Evolutionary conservation across 2,797 vertebrate species (phyloP).

Genomic region (Notolepis coatsorum): DNA sequence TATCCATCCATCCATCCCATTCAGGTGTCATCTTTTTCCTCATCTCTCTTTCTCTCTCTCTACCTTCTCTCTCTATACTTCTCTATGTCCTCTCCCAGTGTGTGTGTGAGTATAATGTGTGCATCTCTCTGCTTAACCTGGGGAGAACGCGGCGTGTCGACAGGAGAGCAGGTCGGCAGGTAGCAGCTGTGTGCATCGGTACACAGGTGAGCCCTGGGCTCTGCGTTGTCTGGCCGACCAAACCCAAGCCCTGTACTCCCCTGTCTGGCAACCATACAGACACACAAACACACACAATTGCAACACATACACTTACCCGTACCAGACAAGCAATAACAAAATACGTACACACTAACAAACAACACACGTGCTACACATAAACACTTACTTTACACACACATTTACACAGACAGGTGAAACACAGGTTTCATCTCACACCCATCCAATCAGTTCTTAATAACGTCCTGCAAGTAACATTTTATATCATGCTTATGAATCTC

Average conservation of each 20-base stretch:
- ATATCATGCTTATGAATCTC: too few species aligned
- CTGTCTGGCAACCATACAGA: slow-evolving; percentile 52
- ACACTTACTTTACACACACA: background rate
- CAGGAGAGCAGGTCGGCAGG: slow-evolving; percentile 57
- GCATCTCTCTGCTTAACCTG: slow-evolving; percentile 5
- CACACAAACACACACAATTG: slow-evolving; percentile 18
- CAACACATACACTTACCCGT: background rate
- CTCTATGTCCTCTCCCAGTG: slow-evolving; percentile 20
- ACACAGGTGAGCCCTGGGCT: slow-evolving; percentile 81
- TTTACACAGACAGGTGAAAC: background rate
- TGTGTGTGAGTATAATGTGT: too few species aligned
- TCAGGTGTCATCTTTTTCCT: slow-evolving; percentile 37
- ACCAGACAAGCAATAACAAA: too few species aligned
- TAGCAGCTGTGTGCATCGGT: slow-evolving; percentile 75
- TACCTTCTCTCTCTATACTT: background rate
- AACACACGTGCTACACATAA: slow-evolving; percentile 28
- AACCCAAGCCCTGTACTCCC: slow-evolving; percentile 37
- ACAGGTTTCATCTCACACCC: slow-evolving; percentile 3
- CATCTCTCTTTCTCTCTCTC: slow-evolving; percentile 15
- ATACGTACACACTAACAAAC: slow-evolving; percentile 9
- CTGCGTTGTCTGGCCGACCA: slow-evolving; percentile 55
- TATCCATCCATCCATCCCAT: slow-evolving; percentile 25
- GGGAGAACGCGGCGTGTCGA: background rate
- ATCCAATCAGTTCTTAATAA: slow-evolving; percentile 16
- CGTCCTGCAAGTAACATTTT: too few species aligned